Percentiles rank a stretch among this genome's conserved stretches.
These are phyloP conservation scores for Portunus trituberculatus DNA, from an alignment of 1,140 invertebrate species.

Conservation along the genomic window DNA sequence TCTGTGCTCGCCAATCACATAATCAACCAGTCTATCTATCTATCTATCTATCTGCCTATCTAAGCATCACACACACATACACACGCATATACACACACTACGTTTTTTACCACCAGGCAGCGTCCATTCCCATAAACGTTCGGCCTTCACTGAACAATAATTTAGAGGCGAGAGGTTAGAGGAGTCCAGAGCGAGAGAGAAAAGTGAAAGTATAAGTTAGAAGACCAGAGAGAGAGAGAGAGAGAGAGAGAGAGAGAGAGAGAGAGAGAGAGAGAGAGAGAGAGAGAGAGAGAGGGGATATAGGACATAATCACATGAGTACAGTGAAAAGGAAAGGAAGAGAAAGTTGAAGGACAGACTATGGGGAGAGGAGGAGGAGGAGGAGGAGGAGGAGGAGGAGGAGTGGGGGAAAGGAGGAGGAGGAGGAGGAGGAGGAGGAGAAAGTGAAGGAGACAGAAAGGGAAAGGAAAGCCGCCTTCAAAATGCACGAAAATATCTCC, in stretches of 20 bases:
- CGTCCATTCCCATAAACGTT: neutral
- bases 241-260: neutral
- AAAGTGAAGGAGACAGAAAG: neutral
- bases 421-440: neutral
- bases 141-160: neutral
- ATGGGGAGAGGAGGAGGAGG: neutral
- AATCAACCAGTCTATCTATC: no score
- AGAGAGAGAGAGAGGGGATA: neutral
- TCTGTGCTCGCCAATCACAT: no score
- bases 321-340: neutral
- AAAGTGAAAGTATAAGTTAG: neutral
- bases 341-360: neutral
- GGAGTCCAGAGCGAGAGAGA: neutral
- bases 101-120: no score
- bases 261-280: no score
- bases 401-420: neutral
- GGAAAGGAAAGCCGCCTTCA: neutral
- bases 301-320: neutral
- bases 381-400: slow-evolving; percentile 14
- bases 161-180: neutral
- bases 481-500: neutral
- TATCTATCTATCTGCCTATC: no score
- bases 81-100: no score
- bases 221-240: neutral
- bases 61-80: no score